Conservation (phyloP, 2,888 invertebrate genomes). For the Octonoba sinensis region DNA sequence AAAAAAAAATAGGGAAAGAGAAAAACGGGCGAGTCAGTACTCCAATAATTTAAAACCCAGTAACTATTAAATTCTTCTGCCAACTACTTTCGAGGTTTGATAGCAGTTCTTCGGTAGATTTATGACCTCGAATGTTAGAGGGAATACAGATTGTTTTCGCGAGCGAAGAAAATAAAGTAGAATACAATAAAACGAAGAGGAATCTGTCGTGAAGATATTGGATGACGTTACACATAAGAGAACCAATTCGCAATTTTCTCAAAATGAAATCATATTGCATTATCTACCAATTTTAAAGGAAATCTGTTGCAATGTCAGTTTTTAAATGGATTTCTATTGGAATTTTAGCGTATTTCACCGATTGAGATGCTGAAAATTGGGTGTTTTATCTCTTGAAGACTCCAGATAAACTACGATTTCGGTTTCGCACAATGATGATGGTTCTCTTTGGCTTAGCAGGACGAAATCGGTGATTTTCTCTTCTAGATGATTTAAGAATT, state of each 20-base stretch:
- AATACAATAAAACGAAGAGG: constrained; percentile 46
- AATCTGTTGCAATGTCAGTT: too few relatives aligned
- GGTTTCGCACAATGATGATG: not conserved
- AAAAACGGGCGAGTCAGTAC: constrained; percentile 19
- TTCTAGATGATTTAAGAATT: constrained; percentile 19
- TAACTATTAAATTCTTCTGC: constrained; percentile 62
- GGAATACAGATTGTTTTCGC: constrained; percentile 44
- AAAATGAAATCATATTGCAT: not conserved
- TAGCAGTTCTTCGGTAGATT: constrained; percentile 36
- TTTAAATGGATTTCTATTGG: too few relatives aligned
- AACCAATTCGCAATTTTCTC: constrained; percentile 23
- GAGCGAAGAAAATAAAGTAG: constrained; percentile 31
- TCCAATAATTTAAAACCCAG: constrained; percentile 43
- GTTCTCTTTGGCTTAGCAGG: constrained; percentile 21
- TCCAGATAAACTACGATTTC: too few relatives aligned
- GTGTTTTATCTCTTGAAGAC: too few relatives aligned
- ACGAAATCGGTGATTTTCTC: constrained; percentile 2
- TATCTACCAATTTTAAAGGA: too few relatives aligned
- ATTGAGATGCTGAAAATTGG: too few relatives aligned
- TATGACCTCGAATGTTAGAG: constrained; percentile 40
- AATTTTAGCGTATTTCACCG: too few relatives aligned
- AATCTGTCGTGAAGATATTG: constrained; percentile 46
- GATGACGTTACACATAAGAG: constrained; percentile 26
- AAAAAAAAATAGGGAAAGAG: constrained; percentile 15
- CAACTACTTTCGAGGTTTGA: constrained; percentile 41